Evolutionary conservation across 2,113 vertebrate genomes (phyloP).

Genomic region (Leptocoma aspasia): DNA sequence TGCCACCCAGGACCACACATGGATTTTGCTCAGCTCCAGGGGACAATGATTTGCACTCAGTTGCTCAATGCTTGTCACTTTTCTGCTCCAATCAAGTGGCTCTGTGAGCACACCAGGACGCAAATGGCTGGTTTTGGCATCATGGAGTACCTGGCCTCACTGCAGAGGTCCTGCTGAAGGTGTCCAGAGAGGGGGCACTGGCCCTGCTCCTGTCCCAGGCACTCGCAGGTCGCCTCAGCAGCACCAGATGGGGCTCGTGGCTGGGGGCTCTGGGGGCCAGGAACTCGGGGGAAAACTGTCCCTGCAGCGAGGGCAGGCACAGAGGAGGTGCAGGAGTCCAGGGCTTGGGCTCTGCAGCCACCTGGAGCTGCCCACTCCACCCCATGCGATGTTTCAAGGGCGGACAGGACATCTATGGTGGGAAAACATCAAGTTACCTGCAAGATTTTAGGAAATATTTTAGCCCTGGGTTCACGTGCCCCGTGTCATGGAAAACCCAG

Average conservation of each 20-base stretch:
- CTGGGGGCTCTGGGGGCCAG: background rate
- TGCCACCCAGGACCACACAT: rapidly evolving
- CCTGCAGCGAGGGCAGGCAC: slow-evolving; percentile 21
- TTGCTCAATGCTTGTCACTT: rapidly evolving
- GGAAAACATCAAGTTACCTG: background rate
- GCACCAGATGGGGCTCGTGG: slow-evolving; percentile 5
- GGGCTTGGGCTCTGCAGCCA: background rate
- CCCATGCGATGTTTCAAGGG: rapidly evolving
- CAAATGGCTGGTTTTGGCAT: rapidly evolving
- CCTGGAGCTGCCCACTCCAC: background rate
- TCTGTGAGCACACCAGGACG: background rate
- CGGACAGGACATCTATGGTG: background rate
- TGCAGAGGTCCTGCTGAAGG: background rate
- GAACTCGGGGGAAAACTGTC: background rate
- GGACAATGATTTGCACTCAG: rapidly evolving
- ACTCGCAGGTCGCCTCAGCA: background rate
- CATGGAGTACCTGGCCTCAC: background rate
- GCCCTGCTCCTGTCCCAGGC: background rate
- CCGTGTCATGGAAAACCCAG: rapidly evolving
- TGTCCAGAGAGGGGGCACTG: background rate
- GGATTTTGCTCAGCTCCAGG: rapidly evolving
- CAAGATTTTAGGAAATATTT: background rate
- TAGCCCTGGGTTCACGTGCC: rapidly evolving
- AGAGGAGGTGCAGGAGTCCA: background rate
- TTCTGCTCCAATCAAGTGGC: background rate